These are phyloP conservation scores for Semnopithecus entellus DNA, from an alignment of 2,113 vertebrate species.

Conservation along the genomic window DNA sequence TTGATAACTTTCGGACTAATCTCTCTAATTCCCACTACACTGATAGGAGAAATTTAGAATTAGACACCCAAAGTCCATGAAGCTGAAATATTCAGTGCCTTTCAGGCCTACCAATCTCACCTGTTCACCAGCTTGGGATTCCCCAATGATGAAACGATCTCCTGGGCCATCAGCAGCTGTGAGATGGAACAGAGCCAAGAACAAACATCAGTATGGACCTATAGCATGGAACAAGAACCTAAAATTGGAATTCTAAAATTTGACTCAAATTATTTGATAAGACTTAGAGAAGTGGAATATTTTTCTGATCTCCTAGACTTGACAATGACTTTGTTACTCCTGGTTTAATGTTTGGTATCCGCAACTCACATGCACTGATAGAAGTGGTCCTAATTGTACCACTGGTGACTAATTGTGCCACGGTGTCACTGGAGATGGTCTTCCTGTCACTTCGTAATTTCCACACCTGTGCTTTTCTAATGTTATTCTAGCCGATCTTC, in stretches of 20 bases:
- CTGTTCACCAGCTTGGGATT: slow-evolving; percentile 99
- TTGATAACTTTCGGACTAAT: slow-evolving; percentile 9
- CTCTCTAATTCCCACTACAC: not conserved
- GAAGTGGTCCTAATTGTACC: not conserved
- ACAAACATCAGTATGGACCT: slow-evolving; percentile 52
- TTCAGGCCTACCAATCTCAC: slow-evolving; percentile 79
- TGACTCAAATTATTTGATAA: slow-evolving; percentile 34
- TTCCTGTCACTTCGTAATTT: not conserved
- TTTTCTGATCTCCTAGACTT: not conserved
- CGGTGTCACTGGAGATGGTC: not conserved
- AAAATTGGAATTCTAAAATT: slow-evolving; percentile 41
- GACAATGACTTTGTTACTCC: not conserved
- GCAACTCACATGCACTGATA: not conserved
- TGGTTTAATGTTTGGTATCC: slow-evolving; percentile 16
- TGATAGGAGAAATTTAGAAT: not conserved
- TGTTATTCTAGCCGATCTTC: not conserved
- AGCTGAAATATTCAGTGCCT: not conserved
- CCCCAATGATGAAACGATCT: slow-evolving; percentile 98
- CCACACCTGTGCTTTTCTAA: slow-evolving; percentile 14
- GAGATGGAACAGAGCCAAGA: slow-evolving; percentile 78
- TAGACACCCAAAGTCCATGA: not conserved
- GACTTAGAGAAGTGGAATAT: slow-evolving; percentile 9
- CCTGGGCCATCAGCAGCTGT: slow-evolving; percentile 98
- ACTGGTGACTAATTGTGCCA: not conserved
- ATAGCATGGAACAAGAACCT: slow-evolving; percentile 15